Conservation (phyloP, 2,113 vertebrate species). For the Anas platyrhynchos region DNA sequence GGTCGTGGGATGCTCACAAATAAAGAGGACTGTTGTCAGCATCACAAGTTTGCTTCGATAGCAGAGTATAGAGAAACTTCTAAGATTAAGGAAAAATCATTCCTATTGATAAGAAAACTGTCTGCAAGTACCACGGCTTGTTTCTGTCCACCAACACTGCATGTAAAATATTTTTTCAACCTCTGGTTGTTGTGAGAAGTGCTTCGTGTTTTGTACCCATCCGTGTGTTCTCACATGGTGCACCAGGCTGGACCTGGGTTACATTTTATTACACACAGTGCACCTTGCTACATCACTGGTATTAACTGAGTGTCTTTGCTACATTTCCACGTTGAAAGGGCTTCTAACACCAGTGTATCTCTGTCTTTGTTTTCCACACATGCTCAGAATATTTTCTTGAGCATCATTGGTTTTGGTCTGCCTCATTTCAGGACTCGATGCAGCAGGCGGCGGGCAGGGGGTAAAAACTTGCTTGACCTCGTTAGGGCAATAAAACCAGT, state of each 20-base stretch:
- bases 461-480: background rate
- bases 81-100: background rate
- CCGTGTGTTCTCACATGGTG: background rate
- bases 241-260: background rate
- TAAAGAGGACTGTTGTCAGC: background rate
- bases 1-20: background rate
- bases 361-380: background rate
- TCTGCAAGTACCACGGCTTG: background rate
- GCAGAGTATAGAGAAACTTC: background rate
- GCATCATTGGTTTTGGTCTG: background rate
- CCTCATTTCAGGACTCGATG: background rate
- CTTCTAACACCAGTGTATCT: background rate
- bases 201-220: background rate
- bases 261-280: background rate
- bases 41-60: background rate
- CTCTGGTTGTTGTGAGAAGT: background rate
- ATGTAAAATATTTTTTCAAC: background rate
- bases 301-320: background rate
- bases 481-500: background rate
- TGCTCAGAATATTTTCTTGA: background rate
- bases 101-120: background rate
- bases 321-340: background rate
- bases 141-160: background rate
- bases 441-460: background rate
- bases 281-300: background rate